Evolutionary conservation across 2,113 vertebrate genomes (phyloP), one percentile per base, ranked within the genome.

Genomic region (Anolis sagrei): DNA sequence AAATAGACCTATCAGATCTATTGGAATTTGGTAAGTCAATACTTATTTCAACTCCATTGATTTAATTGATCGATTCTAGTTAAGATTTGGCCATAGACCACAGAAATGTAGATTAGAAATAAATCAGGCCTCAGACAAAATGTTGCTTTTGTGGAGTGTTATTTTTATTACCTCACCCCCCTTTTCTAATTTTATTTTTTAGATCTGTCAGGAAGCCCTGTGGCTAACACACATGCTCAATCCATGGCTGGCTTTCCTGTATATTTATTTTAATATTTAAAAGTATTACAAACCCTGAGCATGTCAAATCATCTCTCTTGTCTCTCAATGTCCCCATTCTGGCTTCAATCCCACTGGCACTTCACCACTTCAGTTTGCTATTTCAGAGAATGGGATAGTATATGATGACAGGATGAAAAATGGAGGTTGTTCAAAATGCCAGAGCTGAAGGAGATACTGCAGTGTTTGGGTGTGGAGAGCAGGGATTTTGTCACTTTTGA

Each of bases 381-480:
- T 77, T 54, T 34, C 21, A 1, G 34, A n/a, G 58, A 79, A 36
- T 29, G 19, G 25, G 25, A 54, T 39, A 9, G 18, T 48, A 32
- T 48, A 23, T 7, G 27, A 66, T 66, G 36, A 32, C 7, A 48
- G 66, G 39, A 73, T 75, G 64, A 75, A 70, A 64, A 83, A 84
- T 0, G 3, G 70, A 1, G 14, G 18, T 25, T n/a, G 7, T 54
- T 81, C 61, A 68, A 21, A 70, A 90, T 84, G 1, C 0, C 21
- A 76, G 25, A 70, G 3, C 82, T 61, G 87, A 86, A 79, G 13
- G 18, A 11, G 89, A 44, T 44, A 74, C 51, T 88, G 81, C 54
- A 54, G 69, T 54, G 54, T 36, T 49, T 74, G 77, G 27, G n/a
- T 21, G 68, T 79, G 48, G 86, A 83, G 81, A 5, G 10, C 68